phyloP scores from a whole-genome alignment of 2,113 vertebrate species.

The Ceyx cyanopectus region DNA sequence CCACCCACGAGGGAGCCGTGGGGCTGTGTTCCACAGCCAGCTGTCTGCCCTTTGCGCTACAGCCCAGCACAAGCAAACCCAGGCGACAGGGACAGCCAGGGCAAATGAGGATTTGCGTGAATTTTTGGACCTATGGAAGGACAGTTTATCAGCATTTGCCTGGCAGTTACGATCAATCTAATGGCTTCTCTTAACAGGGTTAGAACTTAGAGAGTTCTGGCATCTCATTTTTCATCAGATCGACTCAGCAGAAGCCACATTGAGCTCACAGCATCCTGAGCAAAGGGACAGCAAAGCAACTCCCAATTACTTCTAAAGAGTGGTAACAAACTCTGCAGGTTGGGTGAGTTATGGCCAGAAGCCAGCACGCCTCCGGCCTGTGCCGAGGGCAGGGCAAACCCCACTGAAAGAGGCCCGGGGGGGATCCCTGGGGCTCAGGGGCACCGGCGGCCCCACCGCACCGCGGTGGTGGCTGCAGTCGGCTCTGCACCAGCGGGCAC shows the following conservation, averaged over 20 bases:
- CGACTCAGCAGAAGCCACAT: not conserved
- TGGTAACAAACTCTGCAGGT: not conserved
- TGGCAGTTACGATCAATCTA: not conserved
- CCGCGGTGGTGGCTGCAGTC: not conserved
- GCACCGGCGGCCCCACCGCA: not conserved
- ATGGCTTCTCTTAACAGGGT: not conserved
- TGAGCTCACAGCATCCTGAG: not conserved
- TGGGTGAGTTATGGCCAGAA: accelerated
- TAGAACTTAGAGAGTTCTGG: not conserved
- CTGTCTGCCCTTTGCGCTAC: no score
- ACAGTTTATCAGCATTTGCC: not conserved
- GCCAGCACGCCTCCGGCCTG: not conserved
- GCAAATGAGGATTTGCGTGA: not conserved
- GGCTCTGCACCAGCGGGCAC: not conserved
- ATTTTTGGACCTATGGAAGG: accelerated
- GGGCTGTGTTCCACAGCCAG: not conserved
- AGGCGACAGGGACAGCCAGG: no score
- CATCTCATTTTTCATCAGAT: not conserved
- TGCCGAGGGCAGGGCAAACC: not conserved
- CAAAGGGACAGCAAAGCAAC: not conserved
- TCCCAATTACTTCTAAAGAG: not conserved
- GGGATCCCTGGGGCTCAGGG: not conserved
- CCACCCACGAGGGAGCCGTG: accelerated
- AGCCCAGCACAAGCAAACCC: not conserved
- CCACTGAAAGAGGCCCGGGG: accelerated